These are phyloP conservation scores for Stegostoma tigrinum DNA, from an alignment of 2,113 vertebrate genomes.

Conservation along the genomic window DNA sequence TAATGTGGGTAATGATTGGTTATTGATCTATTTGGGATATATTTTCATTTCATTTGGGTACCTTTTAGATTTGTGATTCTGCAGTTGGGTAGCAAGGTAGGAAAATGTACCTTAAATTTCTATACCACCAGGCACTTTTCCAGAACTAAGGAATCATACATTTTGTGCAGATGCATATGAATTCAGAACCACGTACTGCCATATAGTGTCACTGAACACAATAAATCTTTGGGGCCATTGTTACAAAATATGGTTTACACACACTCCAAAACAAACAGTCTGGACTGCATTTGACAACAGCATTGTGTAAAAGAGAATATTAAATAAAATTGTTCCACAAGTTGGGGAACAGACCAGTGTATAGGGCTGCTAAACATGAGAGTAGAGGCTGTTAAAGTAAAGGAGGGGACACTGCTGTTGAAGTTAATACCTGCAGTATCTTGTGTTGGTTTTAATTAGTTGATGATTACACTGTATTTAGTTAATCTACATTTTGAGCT, in stretches of 20 bases:
- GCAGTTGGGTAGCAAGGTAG: background rate
- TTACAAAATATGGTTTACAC: background rate
- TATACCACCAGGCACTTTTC: background rate
- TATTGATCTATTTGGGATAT: background rate
- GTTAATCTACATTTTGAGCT: background rate
- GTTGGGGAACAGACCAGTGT: background rate
- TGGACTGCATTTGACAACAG: background rate
- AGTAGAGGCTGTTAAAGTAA: background rate
- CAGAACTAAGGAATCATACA: background rate
- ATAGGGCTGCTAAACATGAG: background rate
- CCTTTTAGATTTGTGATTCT: background rate
- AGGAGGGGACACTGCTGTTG: too few species aligned
- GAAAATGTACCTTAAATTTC: background rate
- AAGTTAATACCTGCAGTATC: background rate
- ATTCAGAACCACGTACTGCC: background rate
- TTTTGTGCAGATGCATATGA: background rate
- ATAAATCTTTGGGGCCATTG: background rate
- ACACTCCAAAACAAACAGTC: background rate
- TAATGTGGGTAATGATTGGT: background rate
- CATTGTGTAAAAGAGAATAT: background rate
- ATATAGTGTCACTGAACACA: background rate
- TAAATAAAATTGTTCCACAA: background rate
- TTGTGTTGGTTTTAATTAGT: background rate
- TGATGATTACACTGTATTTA: background rate
- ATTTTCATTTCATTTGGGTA: background rate